Evolutionary conservation across 2,797 vertebrate species (phyloP).

Genomic region (Cygnus olor): DNA sequence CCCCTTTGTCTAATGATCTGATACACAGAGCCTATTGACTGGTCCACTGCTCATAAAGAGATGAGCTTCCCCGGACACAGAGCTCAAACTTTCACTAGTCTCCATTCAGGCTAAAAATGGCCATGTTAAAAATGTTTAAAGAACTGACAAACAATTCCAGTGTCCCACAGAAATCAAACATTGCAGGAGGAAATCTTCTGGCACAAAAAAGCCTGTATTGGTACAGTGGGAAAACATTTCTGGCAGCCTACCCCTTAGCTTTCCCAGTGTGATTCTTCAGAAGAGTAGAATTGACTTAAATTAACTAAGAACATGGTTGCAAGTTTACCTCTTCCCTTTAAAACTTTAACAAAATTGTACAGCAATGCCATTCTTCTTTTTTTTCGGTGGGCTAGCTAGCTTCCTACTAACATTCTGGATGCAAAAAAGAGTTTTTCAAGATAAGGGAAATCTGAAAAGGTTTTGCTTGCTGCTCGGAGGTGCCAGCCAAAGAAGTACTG

Average conservation of each 20-base stretch:
- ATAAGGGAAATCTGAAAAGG: neutral
- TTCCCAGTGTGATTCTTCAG: neutral
- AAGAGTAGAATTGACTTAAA: neutral
- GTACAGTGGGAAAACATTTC: neutral
- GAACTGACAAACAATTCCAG: neutral
- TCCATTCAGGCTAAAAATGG: constrained; percentile 4
- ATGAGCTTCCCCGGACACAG: neutral
- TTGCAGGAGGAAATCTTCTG: neutral
- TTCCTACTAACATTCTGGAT: neutral
- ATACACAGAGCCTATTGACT: neutral
- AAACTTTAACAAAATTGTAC: neutral
- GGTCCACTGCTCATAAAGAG: neutral
- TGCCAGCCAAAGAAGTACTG: neutral
- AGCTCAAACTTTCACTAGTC: constrained; percentile 20
- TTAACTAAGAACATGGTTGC: no score
- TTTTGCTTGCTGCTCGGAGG: neutral
- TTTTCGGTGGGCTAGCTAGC: neutral
- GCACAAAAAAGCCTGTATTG: neutral
- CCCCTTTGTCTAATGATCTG: constrained; percentile 31
- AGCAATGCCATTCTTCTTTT: neutral
- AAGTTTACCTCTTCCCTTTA: neutral
- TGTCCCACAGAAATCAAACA: neutral
- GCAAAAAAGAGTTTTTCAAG: neutral
- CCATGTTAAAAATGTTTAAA: neutral
- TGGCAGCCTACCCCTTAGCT: neutral